A percentile compares a stretch with the other conserved stretches of the same genome.
Conservation (phyloP, 2,113 vertebrate genomes). For the Rana temporaria region DNA sequence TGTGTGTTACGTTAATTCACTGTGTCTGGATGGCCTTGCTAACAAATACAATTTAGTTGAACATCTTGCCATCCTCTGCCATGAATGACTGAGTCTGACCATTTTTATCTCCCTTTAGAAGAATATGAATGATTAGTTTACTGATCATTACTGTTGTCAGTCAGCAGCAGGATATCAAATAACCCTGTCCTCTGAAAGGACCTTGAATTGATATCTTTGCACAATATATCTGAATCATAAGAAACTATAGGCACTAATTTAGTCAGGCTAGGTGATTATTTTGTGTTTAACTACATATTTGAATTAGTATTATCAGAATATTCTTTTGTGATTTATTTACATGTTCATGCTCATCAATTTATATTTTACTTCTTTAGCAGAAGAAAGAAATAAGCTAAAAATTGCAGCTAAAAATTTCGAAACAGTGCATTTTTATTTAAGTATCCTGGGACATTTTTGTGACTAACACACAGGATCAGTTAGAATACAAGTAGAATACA, state of each 20-base stretch:
- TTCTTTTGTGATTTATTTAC: too few species aligned
- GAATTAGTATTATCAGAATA: too few species aligned
- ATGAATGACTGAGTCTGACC: slow-evolving; percentile 5
- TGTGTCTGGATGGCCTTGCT: slow-evolving; percentile 26
- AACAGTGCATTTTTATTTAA: too few species aligned
- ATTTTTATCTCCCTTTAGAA: slow-evolving; percentile 29
- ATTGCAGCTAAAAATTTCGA: too few species aligned
- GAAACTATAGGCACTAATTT: neutral
- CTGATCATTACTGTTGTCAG: slow-evolving; percentile 36
- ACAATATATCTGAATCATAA: slow-evolving; percentile 16
- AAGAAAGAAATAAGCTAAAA: too few species aligned
- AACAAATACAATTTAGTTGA: slow-evolving; percentile 48
- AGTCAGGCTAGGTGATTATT: too few species aligned
- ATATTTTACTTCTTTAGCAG: too few species aligned
- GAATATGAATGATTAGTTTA: slow-evolving; percentile 50
- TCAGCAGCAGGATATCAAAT: slow-evolving; percentile 21
- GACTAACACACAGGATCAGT: too few species aligned
- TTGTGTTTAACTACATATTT: too few species aligned
- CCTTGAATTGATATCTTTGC: slow-evolving; percentile 8
- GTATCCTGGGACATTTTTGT: too few species aligned
- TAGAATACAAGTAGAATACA: too few species aligned
- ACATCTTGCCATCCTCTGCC: slow-evolving; percentile 14
- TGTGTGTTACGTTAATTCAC: slow-evolving; percentile 31
- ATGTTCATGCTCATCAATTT: too few species aligned
- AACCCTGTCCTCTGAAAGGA: slow-evolving; percentile 19